These are phyloP conservation scores for Hypomesus transpacificus DNA, from an alignment of 2,113 vertebrate species.

Conservation along the genomic window DNA sequence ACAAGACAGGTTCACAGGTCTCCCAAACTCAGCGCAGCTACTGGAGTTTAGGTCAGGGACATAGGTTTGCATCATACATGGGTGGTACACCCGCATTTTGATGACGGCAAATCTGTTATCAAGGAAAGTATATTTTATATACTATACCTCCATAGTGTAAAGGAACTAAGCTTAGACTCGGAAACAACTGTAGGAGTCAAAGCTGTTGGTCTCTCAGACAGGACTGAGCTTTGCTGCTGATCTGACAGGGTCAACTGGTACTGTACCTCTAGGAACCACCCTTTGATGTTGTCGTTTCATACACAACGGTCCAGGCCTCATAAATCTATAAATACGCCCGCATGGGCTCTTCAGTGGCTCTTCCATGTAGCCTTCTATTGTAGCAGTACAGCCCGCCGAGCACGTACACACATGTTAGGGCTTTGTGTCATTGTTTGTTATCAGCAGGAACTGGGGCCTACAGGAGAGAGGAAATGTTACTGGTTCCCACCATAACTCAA, in stretches of 20 bases:
- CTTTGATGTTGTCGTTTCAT: constrained; percentile 50
- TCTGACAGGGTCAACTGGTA: constrained; percentile 23
- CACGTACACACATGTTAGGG: constrained; percentile 43
- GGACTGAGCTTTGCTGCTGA: too few species aligned
- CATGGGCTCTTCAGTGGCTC: constrained; percentile 23
- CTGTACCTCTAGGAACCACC: constrained; percentile 28
- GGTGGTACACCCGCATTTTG: too few species aligned
- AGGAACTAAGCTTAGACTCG: too few species aligned
- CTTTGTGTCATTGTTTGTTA: constrained; percentile 56
- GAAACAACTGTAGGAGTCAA: too few species aligned
- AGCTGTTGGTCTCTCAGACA: too few species aligned
- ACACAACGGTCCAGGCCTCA: constrained; percentile 26
- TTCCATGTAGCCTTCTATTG: constrained; percentile 24
- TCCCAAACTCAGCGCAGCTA: too few species aligned
- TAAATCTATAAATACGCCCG: constrained; percentile 56
- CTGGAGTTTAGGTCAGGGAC: too few species aligned
- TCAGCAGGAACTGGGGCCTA: constrained; percentile 62
- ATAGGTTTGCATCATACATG: too few species aligned
- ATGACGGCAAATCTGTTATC: too few species aligned
- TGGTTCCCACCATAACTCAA: constrained; percentile 69
- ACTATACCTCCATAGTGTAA: too few species aligned
- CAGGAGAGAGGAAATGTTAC: constrained; percentile 57
- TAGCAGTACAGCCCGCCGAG: constrained; percentile 17
- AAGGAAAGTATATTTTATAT: too few species aligned
- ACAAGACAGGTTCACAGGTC: too few species aligned